phyloP scores from a whole-genome alignment of 30 jellyfish, hydroid and myxozoan genomes.

The Rhopilema esculentum region DNA sequence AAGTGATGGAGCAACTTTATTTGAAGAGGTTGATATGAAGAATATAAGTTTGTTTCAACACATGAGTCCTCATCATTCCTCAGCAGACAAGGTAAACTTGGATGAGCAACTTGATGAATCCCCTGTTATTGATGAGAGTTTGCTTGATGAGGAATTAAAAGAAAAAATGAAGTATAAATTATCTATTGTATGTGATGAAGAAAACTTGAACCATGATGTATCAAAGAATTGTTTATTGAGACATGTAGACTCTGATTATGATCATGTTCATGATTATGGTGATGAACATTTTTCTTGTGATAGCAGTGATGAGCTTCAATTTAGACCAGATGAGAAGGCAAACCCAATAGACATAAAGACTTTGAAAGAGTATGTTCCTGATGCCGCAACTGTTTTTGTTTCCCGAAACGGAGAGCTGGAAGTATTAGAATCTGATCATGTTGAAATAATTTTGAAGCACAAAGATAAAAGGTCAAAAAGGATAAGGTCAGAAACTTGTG shows the following conservation, averaged over 20 bases:
- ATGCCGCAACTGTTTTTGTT: slow-evolving; percentile 10
- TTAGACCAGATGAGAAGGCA: background rate
- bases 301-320: background rate
- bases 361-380: background rate
- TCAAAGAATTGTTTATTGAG: background rate
- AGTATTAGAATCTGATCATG: slow-evolving; percentile 67
- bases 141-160: background rate
- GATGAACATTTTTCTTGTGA: background rate
- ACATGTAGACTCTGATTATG: background rate
- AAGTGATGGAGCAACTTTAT: background rate
- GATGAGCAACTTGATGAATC: background rate
- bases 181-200: background rate
- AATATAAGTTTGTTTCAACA: background rate
- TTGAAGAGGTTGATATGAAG: background rate
- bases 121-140: background rate
- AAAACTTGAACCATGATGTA: background rate
- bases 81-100: background rate
- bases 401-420: slow-evolving; percentile 61
- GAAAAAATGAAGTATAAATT: background rate
- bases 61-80: background rate
- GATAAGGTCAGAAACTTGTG: slow-evolving; percentile 82
- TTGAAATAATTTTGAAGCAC: slow-evolving; percentile 62
- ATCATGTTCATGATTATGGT: background rate
- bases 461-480: slow-evolving; percentile 57
- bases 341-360: no score